phyloP scores from a whole-genome alignment of 1,140 invertebrate genomes.

The Oreohelix idahoensis region DNA sequence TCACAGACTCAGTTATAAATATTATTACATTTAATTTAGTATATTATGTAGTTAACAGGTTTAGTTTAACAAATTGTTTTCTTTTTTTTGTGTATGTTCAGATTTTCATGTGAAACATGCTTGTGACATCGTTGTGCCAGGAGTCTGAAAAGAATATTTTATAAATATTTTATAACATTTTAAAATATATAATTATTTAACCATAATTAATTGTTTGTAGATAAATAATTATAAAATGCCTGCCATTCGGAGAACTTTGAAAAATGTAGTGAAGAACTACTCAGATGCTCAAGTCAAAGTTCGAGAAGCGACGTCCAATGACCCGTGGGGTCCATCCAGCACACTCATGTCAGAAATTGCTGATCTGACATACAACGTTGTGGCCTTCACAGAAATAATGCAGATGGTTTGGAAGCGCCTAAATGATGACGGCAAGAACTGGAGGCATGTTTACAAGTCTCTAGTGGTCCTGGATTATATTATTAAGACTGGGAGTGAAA shows the following conservation, averaged over 20 bases:
- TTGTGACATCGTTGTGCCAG: not conserved
- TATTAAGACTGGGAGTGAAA: conserved; percentile 97
- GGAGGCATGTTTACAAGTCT: conserved; percentile 99
- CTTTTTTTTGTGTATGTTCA: not conserved
- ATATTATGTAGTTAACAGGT: not conserved
- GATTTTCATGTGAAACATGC: not conserved
- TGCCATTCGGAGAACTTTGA: conserved; percentile 90
- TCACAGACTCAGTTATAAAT: too few relatives aligned
- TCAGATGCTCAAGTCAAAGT: conserved; percentile 98
- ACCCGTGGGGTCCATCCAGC: conserved; percentile 99
- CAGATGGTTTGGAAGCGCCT: conserved; percentile 99
- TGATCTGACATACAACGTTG: conserved; percentile 96
- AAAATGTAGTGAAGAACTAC: conserved; percentile 99
- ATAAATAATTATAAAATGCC: conserved; percentile 55
- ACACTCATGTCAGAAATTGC: conserved; percentile 99
- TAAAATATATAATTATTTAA: not conserved
- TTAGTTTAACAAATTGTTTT: not conserved
- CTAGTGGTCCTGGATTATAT: conserved; percentile 96
- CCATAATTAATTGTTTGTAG: not conserved
- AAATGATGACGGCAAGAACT: conserved; percentile 99
- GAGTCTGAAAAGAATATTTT: not conserved
- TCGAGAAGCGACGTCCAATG: conserved; percentile 97
- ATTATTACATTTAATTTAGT: too few relatives aligned
- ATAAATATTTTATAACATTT: not conserved
- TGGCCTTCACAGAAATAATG: conserved; percentile 99